Base-by-base conservation (phyloP, 2,113 vertebrate genomes). In the Ptychochromis oligacanthus region DNA sequence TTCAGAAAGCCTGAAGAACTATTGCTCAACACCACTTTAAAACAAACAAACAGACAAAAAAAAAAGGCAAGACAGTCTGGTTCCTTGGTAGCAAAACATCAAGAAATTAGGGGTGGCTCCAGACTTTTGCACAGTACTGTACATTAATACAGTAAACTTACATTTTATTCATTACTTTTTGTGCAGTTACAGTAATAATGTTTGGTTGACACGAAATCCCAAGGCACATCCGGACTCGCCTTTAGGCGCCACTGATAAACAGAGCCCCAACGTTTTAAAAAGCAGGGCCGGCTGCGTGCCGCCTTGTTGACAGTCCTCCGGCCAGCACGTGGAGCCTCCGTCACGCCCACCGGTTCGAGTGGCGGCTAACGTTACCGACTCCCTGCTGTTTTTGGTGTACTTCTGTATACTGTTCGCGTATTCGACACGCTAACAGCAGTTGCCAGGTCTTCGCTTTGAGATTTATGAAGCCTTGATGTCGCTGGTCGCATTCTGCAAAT, bases 281-380 rank as follows among this genome's bases (percentile, higher is more conserved):
- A 14, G 7, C 28, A 10, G 6, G 7, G 7, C 7, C 18, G 46
- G 56, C 56, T 2, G 77, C 67, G 36, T 5, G 49, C 76, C 17
- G 84, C 59, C n/a, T 24, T 84, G 84, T 81, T 89, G 84, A 89
- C 87, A 65, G 54, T 4, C 4, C 11, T 13, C 10, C 0, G 34
- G 34, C 52, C 38, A 61, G 24, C 78, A 89, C 78, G 75, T 84
- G 75, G 65, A 75, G 43, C 22, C 74, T 5, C 22, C 28, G 24
- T 6, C 83, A 81, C 83, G 78, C 86, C 89, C 75, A 75, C 89
- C 26, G 17, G 24, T 13, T n/a, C 46, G 26, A 34, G 10, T 10
- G 49, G 20, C 22, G 7, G 22, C 22, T 46, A 28, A 26, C 15
- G 9, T 28, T 67, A 46, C 22, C 8, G 9, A 5, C 6, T 28